phyloP scores from a whole-genome alignment of 1,140 invertebrate genomes.

The Drosophila gunungcola region DNA sequence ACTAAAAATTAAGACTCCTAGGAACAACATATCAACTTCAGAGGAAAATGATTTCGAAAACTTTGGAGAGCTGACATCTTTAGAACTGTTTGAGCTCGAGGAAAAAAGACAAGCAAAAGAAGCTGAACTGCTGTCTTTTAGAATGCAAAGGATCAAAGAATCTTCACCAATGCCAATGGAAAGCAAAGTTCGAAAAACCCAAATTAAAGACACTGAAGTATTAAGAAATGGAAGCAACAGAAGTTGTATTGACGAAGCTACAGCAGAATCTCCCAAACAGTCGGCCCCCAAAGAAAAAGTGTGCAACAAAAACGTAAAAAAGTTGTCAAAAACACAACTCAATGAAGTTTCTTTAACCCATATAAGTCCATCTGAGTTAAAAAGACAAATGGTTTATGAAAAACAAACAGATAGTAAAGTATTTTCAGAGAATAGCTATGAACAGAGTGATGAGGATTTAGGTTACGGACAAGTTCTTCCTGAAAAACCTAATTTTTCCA shows the following conservation, averaged over 20 bases:
- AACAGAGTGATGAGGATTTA: neutral
- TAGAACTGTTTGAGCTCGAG: constrained; percentile 9
- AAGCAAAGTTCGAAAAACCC: neutral
- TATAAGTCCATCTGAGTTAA: neutral
- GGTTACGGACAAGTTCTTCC: neutral
- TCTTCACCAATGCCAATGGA: neutral
- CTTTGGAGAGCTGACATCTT: neutral
- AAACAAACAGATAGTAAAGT: neutral
- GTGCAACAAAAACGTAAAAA: neutral
- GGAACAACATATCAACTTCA: neutral
- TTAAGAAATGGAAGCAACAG: neutral
- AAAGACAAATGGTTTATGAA: neutral
- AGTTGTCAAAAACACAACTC: neutral
- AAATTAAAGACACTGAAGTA: neutral
- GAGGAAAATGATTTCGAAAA: neutral
- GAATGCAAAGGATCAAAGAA: neutral
- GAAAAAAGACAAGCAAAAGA: neutral
- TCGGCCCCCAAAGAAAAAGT: neutral
- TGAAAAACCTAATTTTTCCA: no score
- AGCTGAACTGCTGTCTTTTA: neutral
- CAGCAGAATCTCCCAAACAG: neutral
- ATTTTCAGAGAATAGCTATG: neutral
- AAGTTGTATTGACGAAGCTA: neutral
- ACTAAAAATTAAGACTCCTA: neutral
- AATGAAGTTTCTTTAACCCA: neutral